Evolutionary conservation across 2,797 vertebrate genomes (phyloP).

Genomic region (Gallirallus australis): DNA sequence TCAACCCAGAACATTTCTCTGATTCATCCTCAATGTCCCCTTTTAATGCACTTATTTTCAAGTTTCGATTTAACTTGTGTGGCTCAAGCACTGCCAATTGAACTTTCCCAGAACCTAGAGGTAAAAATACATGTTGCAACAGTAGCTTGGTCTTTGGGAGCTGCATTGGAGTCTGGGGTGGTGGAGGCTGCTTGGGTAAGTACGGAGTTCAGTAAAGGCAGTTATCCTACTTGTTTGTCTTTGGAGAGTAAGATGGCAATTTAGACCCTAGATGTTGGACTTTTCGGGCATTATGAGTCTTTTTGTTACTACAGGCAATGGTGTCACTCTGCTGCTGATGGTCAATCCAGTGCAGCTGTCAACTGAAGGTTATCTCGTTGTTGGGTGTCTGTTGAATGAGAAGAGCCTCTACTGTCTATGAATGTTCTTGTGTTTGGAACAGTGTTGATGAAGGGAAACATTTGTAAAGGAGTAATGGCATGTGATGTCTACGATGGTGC

Average conservation of each 20-base stretch:
- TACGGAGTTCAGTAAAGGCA: neutral
- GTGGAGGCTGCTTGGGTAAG: neutral
- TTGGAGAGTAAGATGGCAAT: neutral
- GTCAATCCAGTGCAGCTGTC: neutral
- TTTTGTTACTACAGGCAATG: neutral
- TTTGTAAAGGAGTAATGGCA: neutral
- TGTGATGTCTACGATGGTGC: neutral
- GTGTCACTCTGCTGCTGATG: neutral
- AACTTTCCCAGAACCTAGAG: neutral
- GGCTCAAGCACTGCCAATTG: neutral
- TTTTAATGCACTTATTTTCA: neutral
- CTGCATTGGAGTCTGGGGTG: neutral
- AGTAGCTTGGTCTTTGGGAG: neutral
- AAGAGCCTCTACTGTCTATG: neutral
- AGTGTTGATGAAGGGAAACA: accelerated
- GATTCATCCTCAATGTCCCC: neutral
- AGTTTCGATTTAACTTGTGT: neutral
- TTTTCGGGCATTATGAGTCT: neutral
- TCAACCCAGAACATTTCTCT: neutral
- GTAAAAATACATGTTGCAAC: accelerated
- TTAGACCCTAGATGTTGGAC: neutral
- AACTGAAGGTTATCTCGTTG: neutral
- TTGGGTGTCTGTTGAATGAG: neutral
- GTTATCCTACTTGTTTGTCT: neutral
- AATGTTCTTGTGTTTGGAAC: neutral